These are phyloP conservation scores for Wasmannia auropunctata DNA, from an alignment of 1,140 invertebrate species.

Conservation along the genomic window DNA sequence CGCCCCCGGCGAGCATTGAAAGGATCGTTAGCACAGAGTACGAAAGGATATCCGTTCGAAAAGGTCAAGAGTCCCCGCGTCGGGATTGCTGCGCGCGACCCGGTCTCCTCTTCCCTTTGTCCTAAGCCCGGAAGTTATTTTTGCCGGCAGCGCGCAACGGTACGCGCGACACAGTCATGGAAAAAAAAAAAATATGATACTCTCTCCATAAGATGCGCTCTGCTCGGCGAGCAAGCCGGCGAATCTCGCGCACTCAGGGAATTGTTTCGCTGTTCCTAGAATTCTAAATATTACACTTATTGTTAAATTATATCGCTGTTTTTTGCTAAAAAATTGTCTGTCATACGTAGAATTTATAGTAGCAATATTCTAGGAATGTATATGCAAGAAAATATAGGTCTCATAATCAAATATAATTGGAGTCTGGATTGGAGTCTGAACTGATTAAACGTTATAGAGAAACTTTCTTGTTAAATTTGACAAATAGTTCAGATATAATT, in stretches of 20 bases:
- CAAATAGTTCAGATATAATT: no score
- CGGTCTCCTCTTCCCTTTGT: conserved; percentile 70
- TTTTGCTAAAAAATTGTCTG: no score
- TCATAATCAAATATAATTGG: no score
- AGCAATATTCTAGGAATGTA: no score
- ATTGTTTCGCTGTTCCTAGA: no score
- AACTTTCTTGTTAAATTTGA: no score
- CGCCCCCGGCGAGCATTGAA: conserved; percentile 55
- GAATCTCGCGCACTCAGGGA: not conserved
- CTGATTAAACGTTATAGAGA: no score
- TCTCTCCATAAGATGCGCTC: not conserved
- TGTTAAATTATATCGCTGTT: no score
- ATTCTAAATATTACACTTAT: no score
- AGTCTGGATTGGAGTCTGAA: no score
- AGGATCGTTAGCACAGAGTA: conserved; percentile 82
- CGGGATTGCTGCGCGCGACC: conserved; percentile 74
- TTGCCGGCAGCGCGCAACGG: not conserved
- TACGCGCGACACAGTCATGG: not conserved
- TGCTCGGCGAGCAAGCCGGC: not conserved
- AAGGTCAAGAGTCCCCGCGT: conserved; percentile 83
- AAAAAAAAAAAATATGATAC: not conserved
- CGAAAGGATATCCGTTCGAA: conserved; percentile 79
- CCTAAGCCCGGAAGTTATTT: not conserved
- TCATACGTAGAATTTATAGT: no score
- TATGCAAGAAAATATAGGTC: no score